phyloP scores from a whole-genome alignment of 2,113 vertebrate species.

The Channa maculata region DNA sequence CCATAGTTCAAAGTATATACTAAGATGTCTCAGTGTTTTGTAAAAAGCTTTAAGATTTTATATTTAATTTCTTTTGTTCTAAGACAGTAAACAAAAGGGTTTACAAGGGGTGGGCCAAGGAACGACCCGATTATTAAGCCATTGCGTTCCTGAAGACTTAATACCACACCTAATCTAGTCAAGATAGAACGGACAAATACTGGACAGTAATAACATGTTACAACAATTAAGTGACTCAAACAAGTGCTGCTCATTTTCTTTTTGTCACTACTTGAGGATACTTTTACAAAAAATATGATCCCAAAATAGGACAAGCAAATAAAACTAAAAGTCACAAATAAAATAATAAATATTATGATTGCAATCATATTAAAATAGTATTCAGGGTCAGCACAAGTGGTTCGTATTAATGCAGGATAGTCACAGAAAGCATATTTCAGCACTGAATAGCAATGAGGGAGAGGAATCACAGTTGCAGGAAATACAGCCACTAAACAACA shows the following conservation, averaged over 20 bases:
- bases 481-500: conserved; percentile 6
- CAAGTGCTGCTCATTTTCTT: conserved; percentile 60
- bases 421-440: conserved; percentile 60
- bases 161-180: conserved; percentile 48
- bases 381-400: conserved; percentile 49
- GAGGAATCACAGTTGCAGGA: conserved; percentile 19
- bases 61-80: conserved; percentile 49
- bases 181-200: conserved; percentile 33
- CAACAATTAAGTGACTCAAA: conserved; percentile 61
- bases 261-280: conserved; percentile 20
- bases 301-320: conserved; percentile 48
- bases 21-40: background rate
- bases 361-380: conserved; percentile 49
- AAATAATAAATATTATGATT: conserved; percentile 22
- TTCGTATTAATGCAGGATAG: conserved; percentile 33
- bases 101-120: conserved; percentile 53
- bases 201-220: conserved; percentile 53
- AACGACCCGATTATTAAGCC: conserved; percentile 30
- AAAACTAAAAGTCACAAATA: conserved; percentile 53
- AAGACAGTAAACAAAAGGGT: conserved; percentile 65
- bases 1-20: too few relatives aligned
- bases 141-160: conserved; percentile 35
- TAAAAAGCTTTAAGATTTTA: conserved; percentile 25
- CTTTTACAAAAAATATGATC: conserved; percentile 30
- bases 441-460: conserved; percentile 42